phyloP scores from a whole-genome alignment of 2,888 invertebrate genomes.

The Biston stratarius region DNA sequence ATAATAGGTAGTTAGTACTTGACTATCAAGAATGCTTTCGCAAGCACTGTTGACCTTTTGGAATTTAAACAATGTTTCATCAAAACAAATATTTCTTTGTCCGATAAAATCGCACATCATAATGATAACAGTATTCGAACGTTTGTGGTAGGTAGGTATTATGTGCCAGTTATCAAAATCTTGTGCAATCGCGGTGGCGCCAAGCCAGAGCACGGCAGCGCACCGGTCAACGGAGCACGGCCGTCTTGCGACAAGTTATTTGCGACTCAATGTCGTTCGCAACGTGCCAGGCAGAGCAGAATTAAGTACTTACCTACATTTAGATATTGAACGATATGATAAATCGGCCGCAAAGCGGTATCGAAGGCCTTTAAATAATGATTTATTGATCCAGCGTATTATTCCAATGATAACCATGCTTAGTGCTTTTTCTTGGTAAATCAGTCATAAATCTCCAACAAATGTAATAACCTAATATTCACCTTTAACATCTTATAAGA shows the following conservation, averaged over 20 bases:
- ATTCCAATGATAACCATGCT: no score
- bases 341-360: not conserved
- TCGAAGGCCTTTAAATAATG: no score
- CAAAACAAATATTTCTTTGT: constrained; percentile 38
- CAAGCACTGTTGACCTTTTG: no score
- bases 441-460: no score
- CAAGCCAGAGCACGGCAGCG: constrained; percentile 54
- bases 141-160: constrained; percentile 4
- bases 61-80: constrained; percentile 9
- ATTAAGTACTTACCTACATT: constrained; percentile 14
- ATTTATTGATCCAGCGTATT: no score
- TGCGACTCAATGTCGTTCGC: constrained; percentile 50
- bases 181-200: constrained; percentile 68
- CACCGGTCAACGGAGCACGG: constrained; percentile 53
- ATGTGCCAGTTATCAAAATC: constrained; percentile 28
- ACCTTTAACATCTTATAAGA: no score
- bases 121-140: no score
- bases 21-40: no score
- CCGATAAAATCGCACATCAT: constrained; percentile 31
- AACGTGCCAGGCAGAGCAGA: constrained; percentile 26
- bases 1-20: no score
- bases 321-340: constrained; percentile 1
- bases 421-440: no score
- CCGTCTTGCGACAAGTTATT: constrained; percentile 65
- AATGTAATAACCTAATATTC: no score